Percentiles rank a stretch among this genome's conserved stretches.
phyloP scores from a whole-genome alignment of 2,888 invertebrate genomes.

The Beris morrisii region DNA sequence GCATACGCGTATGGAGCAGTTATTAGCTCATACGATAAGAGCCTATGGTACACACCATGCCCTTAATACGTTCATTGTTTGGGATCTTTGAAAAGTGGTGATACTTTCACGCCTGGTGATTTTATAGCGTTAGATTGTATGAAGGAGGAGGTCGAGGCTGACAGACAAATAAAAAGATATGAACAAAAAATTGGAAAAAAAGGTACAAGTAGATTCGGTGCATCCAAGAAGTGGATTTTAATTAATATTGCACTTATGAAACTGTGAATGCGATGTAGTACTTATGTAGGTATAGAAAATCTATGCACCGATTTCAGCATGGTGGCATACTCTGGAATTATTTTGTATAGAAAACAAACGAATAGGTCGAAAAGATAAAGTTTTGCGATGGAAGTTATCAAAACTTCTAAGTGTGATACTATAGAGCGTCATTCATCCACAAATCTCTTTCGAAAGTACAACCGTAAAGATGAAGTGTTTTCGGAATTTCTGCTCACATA shows the following conservation, averaged over 20 bases:
- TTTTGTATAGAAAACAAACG: too few species aligned
- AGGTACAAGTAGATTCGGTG: background rate
- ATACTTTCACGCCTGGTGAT: slow-evolving; percentile 10
- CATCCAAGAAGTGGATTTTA: slow-evolving; percentile 7
- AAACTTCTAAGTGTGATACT: too few species aligned
- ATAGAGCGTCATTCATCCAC: too few species aligned
- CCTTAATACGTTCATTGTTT: slow-evolving; percentile 25
- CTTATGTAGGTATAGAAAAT: background rate
- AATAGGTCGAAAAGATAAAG: too few species aligned
- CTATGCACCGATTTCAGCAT: too few species aligned
- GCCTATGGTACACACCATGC: background rate
- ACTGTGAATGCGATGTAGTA: background rate
- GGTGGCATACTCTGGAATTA: too few species aligned
- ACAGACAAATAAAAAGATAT: background rate
- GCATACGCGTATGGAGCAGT: slow-evolving; percentile 9
- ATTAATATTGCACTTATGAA: slow-evolving; percentile 1
- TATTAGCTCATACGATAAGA: slow-evolving; percentile 21
- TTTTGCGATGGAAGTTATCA: too few species aligned
- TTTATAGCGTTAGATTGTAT: background rate
- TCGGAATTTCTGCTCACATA: too few species aligned
- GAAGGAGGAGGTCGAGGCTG: background rate
- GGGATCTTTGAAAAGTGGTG: slow-evolving; percentile 8
- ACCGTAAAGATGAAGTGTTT: too few species aligned
- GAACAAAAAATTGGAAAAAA: too few species aligned
- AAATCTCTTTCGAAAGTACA: too few species aligned